Percentiles rank a stretch among this genome's conserved stretches.
Conservation (phyloP, 23 tunicate species). For the Pegea sp. region DNA sequence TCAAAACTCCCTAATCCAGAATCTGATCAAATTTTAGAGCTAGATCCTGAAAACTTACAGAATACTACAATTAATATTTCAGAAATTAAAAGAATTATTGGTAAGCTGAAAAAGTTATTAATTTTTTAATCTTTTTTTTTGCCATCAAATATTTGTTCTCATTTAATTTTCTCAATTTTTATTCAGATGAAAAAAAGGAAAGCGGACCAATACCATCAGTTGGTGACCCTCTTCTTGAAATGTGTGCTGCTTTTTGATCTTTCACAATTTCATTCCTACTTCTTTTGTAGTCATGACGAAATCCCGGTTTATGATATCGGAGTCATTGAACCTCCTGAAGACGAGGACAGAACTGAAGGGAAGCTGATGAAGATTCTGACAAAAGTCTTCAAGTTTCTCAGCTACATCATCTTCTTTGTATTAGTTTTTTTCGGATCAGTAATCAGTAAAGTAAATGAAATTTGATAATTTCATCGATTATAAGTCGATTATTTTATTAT, state of each 20-base stretch:
- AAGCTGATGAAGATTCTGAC: slow-evolving; percentile 15
- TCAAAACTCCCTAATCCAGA: neutral
- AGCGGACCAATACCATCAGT: no score
- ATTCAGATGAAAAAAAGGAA: no score
- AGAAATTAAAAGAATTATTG: neutral
- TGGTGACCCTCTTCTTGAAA: no score
- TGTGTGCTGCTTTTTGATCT: no score
- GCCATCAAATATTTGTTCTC: no score
- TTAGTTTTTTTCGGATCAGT: slow-evolving; percentile 45
- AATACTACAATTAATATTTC: no score
- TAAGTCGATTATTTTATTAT: neutral
- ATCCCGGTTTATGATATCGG: slow-evolving; percentile 36
- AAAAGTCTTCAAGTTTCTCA: slow-evolving; percentile 27
- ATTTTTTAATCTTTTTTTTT: no score
- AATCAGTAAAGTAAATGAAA: slow-evolving; percentile 26
- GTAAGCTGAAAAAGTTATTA: no score
- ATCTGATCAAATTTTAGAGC: neutral
- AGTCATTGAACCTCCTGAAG: slow-evolving; percentile 55
- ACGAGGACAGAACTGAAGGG: slow-evolving; percentile 27
- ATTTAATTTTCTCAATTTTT: no score
- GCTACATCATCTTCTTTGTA: slow-evolving; percentile 38
- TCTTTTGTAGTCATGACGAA: slow-evolving; percentile 10
- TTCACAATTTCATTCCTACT: no score
- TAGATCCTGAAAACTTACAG: no score
- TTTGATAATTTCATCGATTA: neutral